Evolutionary conservation across 2,797 vertebrate species (phyloP).

Genomic region (Thunnus albacares): DNA sequence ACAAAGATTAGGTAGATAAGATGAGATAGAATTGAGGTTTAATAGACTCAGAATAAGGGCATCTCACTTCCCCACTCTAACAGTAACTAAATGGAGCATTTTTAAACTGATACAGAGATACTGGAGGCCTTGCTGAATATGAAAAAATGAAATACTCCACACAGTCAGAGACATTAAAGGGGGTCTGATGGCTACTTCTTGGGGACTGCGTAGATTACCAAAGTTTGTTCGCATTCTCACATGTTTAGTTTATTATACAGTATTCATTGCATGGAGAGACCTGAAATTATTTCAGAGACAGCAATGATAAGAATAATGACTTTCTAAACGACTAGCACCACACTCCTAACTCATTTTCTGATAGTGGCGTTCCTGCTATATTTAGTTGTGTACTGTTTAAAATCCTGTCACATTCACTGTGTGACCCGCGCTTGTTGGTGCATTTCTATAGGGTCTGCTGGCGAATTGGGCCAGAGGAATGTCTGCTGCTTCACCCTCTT

Average conservation of each 20-base stretch:
- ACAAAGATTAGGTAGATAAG: conserved; percentile 86
- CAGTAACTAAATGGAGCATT: conserved; percentile 84
- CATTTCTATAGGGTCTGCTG: conserved; percentile 81
- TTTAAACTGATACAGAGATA: conserved; percentile 77
- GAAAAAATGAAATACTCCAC: conserved; percentile 75
- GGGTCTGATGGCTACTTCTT: conserved; percentile 79
- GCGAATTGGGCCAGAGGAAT: conserved; percentile 74
- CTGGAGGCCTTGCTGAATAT: conserved; percentile 71
- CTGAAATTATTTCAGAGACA: conserved; percentile 91
- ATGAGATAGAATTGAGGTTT: conserved; percentile 85
- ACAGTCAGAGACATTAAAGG: conserved; percentile 67
- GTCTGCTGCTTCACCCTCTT: conserved; percentile 70
- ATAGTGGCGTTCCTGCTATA: conserved; percentile 88
- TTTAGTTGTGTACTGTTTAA: conserved; percentile 92
- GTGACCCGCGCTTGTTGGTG: conserved; percentile 80
- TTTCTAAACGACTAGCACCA: conserved; percentile 89
- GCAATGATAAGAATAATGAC: conserved; percentile 91
- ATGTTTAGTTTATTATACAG: conserved; percentile 89
- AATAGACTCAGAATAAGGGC: conserved; percentile 85
- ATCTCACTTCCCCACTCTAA: conserved; percentile 83
- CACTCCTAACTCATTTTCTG: conserved; percentile 91
- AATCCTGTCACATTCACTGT: conserved; percentile 87
- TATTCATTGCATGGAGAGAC: conserved; percentile 90
- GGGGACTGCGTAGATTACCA: conserved; percentile 77
- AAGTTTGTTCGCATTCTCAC: conserved; percentile 83